Percentiles rank a stretch among this genome's conserved stretches.
phyloP scores from a whole-genome alignment of 2,113 vertebrate species.

The Phrynocephalus versicolor region DNA sequence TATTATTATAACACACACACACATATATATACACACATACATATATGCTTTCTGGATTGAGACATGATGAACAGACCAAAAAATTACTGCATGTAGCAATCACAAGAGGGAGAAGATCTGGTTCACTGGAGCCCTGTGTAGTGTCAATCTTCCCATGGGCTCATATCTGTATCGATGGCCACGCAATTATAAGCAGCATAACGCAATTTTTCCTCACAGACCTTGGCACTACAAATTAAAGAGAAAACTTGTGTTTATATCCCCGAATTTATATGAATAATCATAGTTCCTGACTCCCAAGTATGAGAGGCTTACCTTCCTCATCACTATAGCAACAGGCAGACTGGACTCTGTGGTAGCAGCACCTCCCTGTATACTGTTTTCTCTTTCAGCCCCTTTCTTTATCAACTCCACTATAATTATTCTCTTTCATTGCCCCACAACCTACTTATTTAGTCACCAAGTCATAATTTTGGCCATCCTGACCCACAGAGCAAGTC shows the following conservation, averaged over 20 bases:
- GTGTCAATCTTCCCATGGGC: constrained; percentile 94
- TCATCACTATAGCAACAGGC: neutral
- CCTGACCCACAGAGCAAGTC: neutral
- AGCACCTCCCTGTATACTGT: neutral
- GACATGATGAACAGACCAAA: neutral
- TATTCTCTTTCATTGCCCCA: neutral
- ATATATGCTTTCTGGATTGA: constrained; percentile 34
- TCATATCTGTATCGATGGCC: constrained; percentile 97
- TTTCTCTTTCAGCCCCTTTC: neutral
- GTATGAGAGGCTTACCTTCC: neutral
- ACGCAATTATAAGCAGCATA: constrained; percentile 98
- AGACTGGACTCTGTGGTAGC: neutral
- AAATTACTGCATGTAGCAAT: constrained; percentile 3
- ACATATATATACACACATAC: neutral
- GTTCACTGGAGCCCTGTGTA: neutral
- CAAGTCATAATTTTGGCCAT: neutral
- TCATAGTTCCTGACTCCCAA: neutral
- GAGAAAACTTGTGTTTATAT: neutral
- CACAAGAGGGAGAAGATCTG: neutral
- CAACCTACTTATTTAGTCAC: neutral
- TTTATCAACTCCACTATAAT: too few species aligned
- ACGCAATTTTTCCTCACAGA: constrained; percentile 95
- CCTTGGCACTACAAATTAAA: constrained; percentile 82
- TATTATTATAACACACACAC: constrained; percentile 47
- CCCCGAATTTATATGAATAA: neutral